These are phyloP conservation scores for Apteryx owenii DNA, from an alignment of 2,113 vertebrate genomes.

Conservation along the genomic window DNA sequence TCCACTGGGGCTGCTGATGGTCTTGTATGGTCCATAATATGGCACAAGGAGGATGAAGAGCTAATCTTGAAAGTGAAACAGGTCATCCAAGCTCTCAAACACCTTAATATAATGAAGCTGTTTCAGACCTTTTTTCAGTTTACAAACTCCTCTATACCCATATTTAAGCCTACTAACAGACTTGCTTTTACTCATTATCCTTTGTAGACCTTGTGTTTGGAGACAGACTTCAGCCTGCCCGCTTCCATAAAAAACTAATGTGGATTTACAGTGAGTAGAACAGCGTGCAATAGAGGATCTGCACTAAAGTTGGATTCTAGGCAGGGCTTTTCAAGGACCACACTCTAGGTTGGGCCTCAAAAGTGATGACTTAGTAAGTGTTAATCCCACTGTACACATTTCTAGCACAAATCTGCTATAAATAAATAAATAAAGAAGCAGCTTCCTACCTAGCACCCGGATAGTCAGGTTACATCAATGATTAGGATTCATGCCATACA, in stretches of 20 bases:
- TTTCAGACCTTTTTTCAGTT: neutral
- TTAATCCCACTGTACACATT: too few species aligned
- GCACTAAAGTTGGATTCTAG: neutral
- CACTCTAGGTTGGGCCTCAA: neutral
- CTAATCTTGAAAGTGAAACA: neutral
- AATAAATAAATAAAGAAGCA: neutral
- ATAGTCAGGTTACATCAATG: neutral
- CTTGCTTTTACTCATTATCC: neutral
- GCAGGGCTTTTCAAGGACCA: neutral
- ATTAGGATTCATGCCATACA: neutral
- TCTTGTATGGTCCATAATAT: accelerated
- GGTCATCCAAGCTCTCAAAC: neutral
- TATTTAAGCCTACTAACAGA: neutral
- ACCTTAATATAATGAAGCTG: neutral
- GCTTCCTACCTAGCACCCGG: neutral
- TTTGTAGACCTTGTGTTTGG: neutral
- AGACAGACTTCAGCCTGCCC: neutral
- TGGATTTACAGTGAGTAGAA: neutral
- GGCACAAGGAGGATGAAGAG: neutral
- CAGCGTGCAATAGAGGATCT: neutral
- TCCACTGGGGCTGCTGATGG: neutral
- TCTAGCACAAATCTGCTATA: neutral
- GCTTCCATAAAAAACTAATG: neutral
- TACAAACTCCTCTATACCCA: neutral
- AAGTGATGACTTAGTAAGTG: too few species aligned